Evolutionary conservation across 2,113 vertebrate genomes (phyloP).

Genomic region (Salvelinus sp.): DNA sequence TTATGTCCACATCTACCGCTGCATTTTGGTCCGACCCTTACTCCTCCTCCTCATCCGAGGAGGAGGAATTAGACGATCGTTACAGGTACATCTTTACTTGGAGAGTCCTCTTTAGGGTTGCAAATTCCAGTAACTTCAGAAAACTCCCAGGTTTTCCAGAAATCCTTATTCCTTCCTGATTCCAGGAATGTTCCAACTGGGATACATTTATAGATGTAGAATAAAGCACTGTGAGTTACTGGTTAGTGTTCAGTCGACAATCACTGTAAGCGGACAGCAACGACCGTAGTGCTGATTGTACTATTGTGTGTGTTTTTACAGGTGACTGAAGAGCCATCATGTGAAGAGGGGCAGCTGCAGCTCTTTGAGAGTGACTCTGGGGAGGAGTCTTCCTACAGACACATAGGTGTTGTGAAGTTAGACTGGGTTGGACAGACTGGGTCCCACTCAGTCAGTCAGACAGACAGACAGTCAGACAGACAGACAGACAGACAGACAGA

Average conservation of each 20-base stretch:
- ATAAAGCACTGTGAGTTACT: neutral
- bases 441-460: neutral
- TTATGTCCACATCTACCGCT: no score
- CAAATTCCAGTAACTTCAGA: no score
- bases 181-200: no score
- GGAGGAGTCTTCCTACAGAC: constrained; percentile 4
- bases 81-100: constrained; percentile 61
- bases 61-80: no score
- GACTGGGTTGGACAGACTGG: constrained; percentile 16
- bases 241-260: neutral
- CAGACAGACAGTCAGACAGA: no score
- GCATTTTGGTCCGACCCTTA: no score
- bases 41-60: no score
- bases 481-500: no score
- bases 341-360: constrained; percentile 27
- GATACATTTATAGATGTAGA: neutral
- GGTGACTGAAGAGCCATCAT: constrained; percentile 7
- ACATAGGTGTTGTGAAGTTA: constrained; percentile 23
- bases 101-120: no score
- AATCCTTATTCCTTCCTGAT: no score
- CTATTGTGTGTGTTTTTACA: neutral
- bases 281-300: neutral
- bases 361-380: neutral
- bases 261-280: no score
- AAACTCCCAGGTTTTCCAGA: neutral